phyloP scores from a whole-genome alignment of 2,797 vertebrate genomes.

The Leptoclinus maculatus region DNA sequence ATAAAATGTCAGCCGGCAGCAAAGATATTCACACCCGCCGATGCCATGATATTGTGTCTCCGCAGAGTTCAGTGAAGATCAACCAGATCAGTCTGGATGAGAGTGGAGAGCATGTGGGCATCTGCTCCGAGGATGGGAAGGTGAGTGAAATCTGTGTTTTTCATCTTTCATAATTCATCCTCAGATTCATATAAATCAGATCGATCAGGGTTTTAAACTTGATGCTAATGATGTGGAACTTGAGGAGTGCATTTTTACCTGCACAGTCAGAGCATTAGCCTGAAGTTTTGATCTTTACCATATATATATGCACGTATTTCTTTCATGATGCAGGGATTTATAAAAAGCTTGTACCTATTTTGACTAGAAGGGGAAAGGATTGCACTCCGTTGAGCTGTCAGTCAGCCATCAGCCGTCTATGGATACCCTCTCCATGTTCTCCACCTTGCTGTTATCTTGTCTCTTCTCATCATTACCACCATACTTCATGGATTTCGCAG shows the following conservation, averaged over 20 bases:
- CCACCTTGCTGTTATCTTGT: conserved; percentile 80
- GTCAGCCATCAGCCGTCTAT: conserved; percentile 75
- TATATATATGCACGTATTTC: conserved; percentile 65
- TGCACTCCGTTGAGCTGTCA: conserved; percentile 72
- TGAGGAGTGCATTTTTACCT: conserved; percentile 34
- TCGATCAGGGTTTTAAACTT: conserved; percentile 62
- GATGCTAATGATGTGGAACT: conserved; percentile 66
- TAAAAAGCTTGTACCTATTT: conserved; percentile 70
- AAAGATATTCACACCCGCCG: conserved; percentile 39
- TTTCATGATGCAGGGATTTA: conserved; percentile 56
- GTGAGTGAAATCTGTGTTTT: conserved; percentile 80
- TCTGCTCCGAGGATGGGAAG: conserved; percentile 99
- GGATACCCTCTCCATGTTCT: conserved; percentile 80
- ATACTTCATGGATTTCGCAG: conserved; percentile 79
- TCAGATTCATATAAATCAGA: conserved; percentile 56
- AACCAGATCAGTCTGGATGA: conserved; percentile 99
- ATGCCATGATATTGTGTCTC: conserved; percentile 72
- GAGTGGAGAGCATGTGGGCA: conserved; percentile 96
- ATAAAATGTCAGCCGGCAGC: conserved; percentile 60
- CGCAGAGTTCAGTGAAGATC: conserved; percentile 97
- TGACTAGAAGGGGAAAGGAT: conserved; percentile 57
- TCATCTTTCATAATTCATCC: conserved; percentile 70
- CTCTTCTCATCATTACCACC: conserved; percentile 82
- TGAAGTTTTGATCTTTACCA: conserved; percentile 57
- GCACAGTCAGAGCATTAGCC: conserved; percentile 49